Conservation (phyloP, 2,113 vertebrate genomes). For the Albula goreensis region DNA sequence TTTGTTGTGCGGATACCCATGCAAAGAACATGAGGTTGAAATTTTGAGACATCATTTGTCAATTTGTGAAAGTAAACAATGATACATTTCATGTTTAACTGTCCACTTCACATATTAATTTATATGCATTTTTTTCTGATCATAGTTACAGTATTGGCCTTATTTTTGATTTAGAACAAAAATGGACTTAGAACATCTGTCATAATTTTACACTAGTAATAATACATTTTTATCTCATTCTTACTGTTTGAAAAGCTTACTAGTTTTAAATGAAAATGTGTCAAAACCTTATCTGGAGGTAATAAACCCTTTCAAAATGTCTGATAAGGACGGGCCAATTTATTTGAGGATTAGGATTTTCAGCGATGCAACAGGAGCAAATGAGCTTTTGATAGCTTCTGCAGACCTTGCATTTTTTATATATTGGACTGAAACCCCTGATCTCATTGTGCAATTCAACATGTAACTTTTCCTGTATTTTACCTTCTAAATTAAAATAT, state of each 20-base stretch:
- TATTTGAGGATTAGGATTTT: neutral
- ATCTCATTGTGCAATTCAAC: conserved; percentile 1
- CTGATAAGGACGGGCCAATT: neutral
- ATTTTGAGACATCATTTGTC: neutral
- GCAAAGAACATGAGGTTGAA: neutral
- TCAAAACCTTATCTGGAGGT: neutral
- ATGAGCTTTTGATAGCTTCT: neutral
- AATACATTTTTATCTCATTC: neutral
- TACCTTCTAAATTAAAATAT: conserved; percentile 1
- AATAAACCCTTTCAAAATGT: neutral
- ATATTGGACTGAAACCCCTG: neutral
- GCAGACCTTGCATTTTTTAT: neutral
- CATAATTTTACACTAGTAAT: neutral
- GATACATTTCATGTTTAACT: neutral
- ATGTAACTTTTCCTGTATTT: conserved; percentile 10
- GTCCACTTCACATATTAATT: neutral
- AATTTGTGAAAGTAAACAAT: neutral
- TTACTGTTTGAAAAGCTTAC: neutral
- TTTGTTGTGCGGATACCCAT: neutral
- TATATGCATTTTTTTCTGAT: neutral
- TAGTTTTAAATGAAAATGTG: neutral
- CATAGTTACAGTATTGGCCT: neutral
- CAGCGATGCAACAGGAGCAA: neutral
- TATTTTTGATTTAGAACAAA: neutral
- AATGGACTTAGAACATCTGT: neutral